Evolutionary conservation across 2,888 invertebrate genomes (phyloP).

Genomic region (Gryllus longicercus): DNA sequence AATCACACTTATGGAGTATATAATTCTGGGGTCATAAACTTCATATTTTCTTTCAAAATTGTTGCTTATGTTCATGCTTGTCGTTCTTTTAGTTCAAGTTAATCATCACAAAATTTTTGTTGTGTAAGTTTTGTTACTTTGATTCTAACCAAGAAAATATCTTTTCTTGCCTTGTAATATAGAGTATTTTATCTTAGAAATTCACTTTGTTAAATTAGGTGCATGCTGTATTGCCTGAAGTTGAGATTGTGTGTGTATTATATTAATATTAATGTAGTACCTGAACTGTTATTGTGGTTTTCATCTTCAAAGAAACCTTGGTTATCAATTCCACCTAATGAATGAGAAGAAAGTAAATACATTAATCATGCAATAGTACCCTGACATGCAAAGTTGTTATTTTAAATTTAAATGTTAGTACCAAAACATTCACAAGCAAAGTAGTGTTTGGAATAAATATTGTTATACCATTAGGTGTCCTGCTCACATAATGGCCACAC

Average conservation of each 20-base stretch:
- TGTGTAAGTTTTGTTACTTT: no score
- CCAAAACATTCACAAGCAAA: conserved; percentile 20
- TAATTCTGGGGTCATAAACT: no score
- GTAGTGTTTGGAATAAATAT: neutral
- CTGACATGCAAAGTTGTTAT: no score
- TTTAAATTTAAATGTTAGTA: neutral
- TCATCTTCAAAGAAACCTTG: conserved; percentile 74
- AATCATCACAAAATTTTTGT: no score
- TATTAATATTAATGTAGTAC: conserved; percentile 40
- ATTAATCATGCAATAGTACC: conserved; percentile 23
- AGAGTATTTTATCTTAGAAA: no score
- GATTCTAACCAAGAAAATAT: no score
- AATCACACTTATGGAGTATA: no score
- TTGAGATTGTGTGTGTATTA: neutral
- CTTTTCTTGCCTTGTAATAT: no score
- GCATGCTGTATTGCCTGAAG: neutral
- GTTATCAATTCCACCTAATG: conserved; percentile 65
- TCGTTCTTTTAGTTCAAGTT: no score
- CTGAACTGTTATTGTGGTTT: conserved; percentile 62
- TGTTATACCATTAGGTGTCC: conserved; percentile 47
- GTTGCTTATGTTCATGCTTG: no score
- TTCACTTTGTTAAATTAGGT: neutral
- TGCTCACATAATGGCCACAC: conserved; percentile 51
- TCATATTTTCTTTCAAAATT: no score
- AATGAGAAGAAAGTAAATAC: conserved; percentile 30